phyloP scores from a whole-genome alignment of 2,113 vertebrate species.

The Pedionomus torquatus region DNA sequence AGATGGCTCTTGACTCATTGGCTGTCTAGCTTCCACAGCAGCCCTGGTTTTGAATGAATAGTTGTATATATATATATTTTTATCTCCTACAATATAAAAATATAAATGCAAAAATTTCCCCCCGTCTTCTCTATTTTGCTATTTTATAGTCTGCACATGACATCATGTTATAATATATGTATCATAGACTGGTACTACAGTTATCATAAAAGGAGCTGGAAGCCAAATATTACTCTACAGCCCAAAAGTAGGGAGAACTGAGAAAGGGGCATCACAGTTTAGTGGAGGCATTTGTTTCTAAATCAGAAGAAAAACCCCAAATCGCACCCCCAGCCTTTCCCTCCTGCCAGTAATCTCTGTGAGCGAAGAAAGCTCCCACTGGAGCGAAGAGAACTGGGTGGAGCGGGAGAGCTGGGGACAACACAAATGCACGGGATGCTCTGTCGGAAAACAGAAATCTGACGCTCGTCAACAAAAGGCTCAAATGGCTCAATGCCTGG shows the following conservation, averaged over 20 bases:
- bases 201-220: constrained; percentile 56
- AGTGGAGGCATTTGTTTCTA: constrained; percentile 22
- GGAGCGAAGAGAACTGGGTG: neutral
- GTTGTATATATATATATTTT: constrained; percentile 51
- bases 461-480: neutral
- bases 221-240: constrained; percentile 58
- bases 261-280: constrained; percentile 64
- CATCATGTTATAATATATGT: constrained; percentile 43
- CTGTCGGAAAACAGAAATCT: neutral
- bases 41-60: constrained; percentile 71
- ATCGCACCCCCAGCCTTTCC: neutral
- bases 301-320: constrained; percentile 10
- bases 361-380: neutral
- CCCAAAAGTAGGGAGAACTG: constrained; percentile 11
- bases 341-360: neutral
- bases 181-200: constrained; percentile 41
- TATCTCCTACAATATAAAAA: constrained; percentile 63
- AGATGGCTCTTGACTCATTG: constrained; percentile 65
- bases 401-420: neutral
- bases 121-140: constrained; percentile 49
- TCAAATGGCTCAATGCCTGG: constrained; percentile 61
- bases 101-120: constrained; percentile 67
- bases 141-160: constrained; percentile 50
- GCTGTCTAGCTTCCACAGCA: constrained; percentile 70
- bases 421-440: neutral